Evolutionary conservation across 2,888 invertebrate species (phyloP).

Genomic region (Panzeria rudis): DNA sequence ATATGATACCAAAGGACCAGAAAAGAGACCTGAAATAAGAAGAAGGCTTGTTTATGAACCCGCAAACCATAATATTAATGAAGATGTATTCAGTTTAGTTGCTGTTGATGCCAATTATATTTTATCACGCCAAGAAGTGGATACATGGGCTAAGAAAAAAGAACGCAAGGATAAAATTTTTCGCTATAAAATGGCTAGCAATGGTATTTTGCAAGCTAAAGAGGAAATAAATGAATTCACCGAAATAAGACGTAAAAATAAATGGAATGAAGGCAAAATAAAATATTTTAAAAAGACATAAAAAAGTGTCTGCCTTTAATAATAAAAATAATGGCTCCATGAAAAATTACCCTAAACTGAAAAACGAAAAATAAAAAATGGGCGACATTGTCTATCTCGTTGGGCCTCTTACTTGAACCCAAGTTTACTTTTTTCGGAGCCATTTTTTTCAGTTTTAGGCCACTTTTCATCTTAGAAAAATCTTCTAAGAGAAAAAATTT

Average conservation of each 20-base stretch:
- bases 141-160: conserved; percentile 75
- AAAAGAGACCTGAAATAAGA: conserved; percentile 76
- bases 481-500: no score
- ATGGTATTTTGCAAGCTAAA: conserved; percentile 70
- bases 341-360: no score
- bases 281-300: conserved; percentile 62
- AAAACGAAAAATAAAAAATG: no score
- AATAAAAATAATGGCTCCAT: background rate
- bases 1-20: conserved; percentile 73
- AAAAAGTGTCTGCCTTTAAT: conserved; percentile 25
- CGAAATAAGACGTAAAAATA: conserved; percentile 75
- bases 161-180: conserved; percentile 75
- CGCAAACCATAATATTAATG: background rate
- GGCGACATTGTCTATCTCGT: no score
- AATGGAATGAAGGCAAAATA: conserved; percentile 79
- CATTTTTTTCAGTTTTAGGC: no score
- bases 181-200: conserved; percentile 74
- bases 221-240: conserved; percentile 78
- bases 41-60: conserved; percentile 72
- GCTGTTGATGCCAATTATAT: conserved; percentile 75
- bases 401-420: no score
- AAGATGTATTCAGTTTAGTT: conserved; percentile 62
- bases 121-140: conserved; percentile 74
- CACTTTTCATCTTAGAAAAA: no score
- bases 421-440: no score